These are phyloP conservation scores for Nomada hirtipes DNA, from an alignment of 2,888 invertebrate species.

Conservation along the genomic window DNA sequence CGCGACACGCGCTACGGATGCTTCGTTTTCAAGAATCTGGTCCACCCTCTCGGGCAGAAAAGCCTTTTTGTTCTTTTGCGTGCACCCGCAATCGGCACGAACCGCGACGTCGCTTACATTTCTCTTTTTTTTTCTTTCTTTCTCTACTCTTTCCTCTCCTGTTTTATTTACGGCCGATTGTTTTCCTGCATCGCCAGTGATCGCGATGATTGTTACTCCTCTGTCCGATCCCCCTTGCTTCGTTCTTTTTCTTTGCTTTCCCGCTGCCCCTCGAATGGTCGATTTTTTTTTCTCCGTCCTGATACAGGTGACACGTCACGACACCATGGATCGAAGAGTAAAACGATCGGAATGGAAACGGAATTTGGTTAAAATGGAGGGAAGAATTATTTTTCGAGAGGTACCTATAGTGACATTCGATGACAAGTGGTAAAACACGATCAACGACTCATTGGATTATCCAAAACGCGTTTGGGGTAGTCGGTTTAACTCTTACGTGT, in stretches of 20 bases:
- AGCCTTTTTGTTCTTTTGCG: slow-evolving; percentile 63
- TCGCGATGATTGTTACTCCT: slow-evolving; percentile 19
- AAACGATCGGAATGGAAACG: slow-evolving; percentile 2
- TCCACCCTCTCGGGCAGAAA: slow-evolving; percentile 54
- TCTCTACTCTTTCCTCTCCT: not conserved
- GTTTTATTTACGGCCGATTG: slow-evolving; percentile 16
- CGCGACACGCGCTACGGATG: slow-evolving; percentile 38
- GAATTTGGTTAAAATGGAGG: slow-evolving; percentile 25
- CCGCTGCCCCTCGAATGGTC: not conserved
- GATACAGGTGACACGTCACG: slow-evolving; percentile 29
- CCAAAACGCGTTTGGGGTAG: slow-evolving; percentile 43
- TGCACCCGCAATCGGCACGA: slow-evolving; percentile 62
- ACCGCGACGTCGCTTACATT: slow-evolving; percentile 51
- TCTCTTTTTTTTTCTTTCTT: slow-evolving; percentile 11
- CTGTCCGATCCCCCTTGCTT: not conserved
- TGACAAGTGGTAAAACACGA: slow-evolving; percentile 22
- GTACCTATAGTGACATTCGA: not conserved
- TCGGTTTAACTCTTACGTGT: slow-evolving; percentile 76
- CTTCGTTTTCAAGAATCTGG: slow-evolving; percentile 65
- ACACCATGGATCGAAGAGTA: not conserved
- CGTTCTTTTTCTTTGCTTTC: not conserved
- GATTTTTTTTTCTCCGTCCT: not conserved
- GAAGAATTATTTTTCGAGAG: not conserved
- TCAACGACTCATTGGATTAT: slow-evolving; percentile 47
- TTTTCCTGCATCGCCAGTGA: not conserved